phyloP scores from a whole-genome alignment of 1,140 invertebrate species.

The Phymorhynchus buccinoides region DNA sequence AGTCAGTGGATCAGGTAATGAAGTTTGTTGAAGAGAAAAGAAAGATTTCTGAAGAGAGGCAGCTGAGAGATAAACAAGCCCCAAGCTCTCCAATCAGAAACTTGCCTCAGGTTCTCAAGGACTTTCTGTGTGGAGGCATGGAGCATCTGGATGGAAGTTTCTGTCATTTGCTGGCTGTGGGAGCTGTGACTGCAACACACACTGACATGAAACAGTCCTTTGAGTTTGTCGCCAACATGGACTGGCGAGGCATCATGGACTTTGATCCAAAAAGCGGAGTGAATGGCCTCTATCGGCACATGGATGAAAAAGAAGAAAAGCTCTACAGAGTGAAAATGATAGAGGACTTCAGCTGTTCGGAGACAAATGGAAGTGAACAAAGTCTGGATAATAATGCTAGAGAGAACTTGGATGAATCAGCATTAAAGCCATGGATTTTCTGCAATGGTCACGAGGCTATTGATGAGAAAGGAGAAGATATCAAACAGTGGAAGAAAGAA shows the following conservation, averaged over 20 bases:
- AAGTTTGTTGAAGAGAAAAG: slow-evolving; percentile 41
- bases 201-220: slow-evolving; percentile 5
- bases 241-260: slow-evolving; percentile 53
- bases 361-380: slow-evolving; percentile 35
- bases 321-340: slow-evolving; percentile 49
- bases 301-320: slow-evolving; percentile 46
- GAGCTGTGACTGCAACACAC: not conserved
- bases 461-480: slow-evolving; percentile 33
- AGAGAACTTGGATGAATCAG: slow-evolving; percentile 44
- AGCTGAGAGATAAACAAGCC: slow-evolving; percentile 39
- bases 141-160: slow-evolving; percentile 39
- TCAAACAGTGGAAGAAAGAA: slow-evolving; percentile 56
- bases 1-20: slow-evolving; percentile 11
- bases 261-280: slow-evolving; percentile 47
- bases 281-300: slow-evolving; percentile 48
- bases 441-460: slow-evolving; percentile 55
- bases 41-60: slow-evolving; percentile 37
- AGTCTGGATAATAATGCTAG: slow-evolving; percentile 36
- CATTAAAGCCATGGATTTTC: slow-evolving; percentile 54
- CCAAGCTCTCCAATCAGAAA: not conserved
- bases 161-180: not conserved
- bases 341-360: slow-evolving; percentile 47
- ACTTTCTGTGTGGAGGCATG: slow-evolving; percentile 47
- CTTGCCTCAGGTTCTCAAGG: slow-evolving; percentile 45
- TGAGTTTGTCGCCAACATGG: too few relatives aligned